Percentiles rank a stretch among this genome's conserved stretches.
Evolutionary conservation across 1,140 invertebrate genomes (phyloP).

Genomic region (Zaprionus taronus): DNA sequence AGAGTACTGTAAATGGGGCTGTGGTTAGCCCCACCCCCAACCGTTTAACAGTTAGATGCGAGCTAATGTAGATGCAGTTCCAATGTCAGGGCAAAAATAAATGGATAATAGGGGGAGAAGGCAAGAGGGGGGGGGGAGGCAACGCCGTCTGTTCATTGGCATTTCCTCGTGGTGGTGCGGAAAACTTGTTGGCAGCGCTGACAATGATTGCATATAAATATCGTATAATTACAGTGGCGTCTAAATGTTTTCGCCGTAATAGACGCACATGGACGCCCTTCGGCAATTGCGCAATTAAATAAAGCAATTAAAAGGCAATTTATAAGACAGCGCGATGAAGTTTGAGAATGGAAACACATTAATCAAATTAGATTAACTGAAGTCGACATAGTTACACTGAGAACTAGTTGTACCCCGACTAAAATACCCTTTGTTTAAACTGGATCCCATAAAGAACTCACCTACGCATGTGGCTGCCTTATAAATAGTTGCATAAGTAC

Average conservation of each 20-base stretch:
- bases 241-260: constrained; percentile 41
- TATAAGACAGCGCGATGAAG: constrained; percentile 29
- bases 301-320: constrained; percentile 45
- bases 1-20: constrained; percentile 15
- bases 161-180: constrained; percentile 32
- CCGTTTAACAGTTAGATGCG: constrained; percentile 27
- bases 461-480: not conserved
- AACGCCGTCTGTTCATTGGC: constrained; percentile 10
- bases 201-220: constrained; percentile 36
- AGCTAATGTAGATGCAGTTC: constrained; percentile 30
- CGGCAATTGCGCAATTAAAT: constrained; percentile 21
- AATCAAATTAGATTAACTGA: not conserved
- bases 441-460: not conserved
- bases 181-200: constrained; percentile 19
- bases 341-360: not conserved
- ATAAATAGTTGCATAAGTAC: not conserved
- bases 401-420: not conserved
- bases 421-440: not conserved
- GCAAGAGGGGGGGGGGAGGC: not conserved
- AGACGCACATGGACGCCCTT: constrained; percentile 40
- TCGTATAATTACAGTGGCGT: constrained; percentile 43
- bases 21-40: constrained; percentile 1
- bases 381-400: not conserved
- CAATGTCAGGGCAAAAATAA: constrained; percentile 32
- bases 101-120: not conserved